Evolutionary conservation across 2,113 vertebrate genomes (phyloP).

Genomic region (Pampusana beccarii): DNA sequence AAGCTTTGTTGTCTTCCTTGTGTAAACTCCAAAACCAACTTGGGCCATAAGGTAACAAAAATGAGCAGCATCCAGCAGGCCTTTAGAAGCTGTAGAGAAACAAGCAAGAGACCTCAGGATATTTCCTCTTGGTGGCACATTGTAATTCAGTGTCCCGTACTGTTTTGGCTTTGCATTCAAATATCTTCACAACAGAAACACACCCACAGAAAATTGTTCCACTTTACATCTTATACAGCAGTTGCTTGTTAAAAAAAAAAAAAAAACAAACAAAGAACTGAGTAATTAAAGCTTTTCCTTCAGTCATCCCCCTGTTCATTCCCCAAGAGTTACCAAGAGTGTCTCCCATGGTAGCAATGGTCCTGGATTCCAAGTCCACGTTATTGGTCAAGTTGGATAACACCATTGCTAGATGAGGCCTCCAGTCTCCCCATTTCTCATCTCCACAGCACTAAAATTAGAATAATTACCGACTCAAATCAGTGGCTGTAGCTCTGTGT

Average conservation of each 20-base stretch:
- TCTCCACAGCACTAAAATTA: constrained; percentile 91
- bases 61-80: constrained; percentile 93
- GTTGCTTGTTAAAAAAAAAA: not conserved
- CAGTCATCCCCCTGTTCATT: not conserved
- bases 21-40: constrained; percentile 90
- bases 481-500: not conserved
- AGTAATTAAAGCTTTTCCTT: not conserved
- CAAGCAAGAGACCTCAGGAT: not conserved
- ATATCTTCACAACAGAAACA: not conserved
- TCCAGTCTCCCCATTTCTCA: constrained; percentile 98
- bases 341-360: constrained; percentile 95
- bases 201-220: not conserved
- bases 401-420: constrained; percentile 97
- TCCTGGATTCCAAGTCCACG: constrained; percentile 88
- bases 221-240: not conserved
- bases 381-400: constrained; percentile 92
- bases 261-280: not conserved
- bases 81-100: constrained; percentile 84
- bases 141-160: not conserved
- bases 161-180: not conserved
- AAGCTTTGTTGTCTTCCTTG: constrained; percentile 93
- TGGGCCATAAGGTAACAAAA: constrained; percentile 99
- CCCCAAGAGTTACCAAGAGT: constrained; percentile 85
- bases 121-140: not conserved
- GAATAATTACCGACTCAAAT: not conserved